Conservation (phyloP, 2,113 vertebrate genomes). For the Odocoileus virginianus region DNA sequence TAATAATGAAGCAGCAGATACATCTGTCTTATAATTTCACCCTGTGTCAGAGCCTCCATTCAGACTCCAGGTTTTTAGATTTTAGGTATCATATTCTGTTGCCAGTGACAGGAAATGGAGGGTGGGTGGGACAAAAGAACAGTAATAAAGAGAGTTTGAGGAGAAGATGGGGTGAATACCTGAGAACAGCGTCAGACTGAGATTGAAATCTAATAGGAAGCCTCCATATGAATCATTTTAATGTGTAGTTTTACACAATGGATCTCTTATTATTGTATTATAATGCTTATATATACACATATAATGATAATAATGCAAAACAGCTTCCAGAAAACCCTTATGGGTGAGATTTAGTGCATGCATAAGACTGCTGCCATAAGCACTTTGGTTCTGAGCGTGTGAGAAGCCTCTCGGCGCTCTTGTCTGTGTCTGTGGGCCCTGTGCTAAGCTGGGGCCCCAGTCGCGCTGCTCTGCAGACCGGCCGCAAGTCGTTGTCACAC, state of each 20-base stretch:
- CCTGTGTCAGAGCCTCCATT: neutral
- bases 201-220: neutral
- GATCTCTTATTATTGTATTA: neutral
- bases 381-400: neutral
- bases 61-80: neutral
- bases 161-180: neutral
- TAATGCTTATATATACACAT: neutral
- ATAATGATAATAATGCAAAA: neutral
- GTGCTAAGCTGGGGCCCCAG: neutral
- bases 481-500: neutral
- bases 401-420: neutral
- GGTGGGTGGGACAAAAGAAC: neutral
- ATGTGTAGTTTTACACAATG: neutral
- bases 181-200: neutral
- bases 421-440: neutral
- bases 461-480: rapidly evolving
- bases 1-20: neutral
- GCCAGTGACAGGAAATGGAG: neutral
- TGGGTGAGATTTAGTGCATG: neutral
- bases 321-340: neutral
- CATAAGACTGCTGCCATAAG: neutral
- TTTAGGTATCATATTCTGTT: neutral
- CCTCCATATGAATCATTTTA: neutral
- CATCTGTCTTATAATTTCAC: neutral
- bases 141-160: neutral